Conservation (phyloP, 1,140 invertebrate genomes). For the Harpegnathos saltator region DNA sequence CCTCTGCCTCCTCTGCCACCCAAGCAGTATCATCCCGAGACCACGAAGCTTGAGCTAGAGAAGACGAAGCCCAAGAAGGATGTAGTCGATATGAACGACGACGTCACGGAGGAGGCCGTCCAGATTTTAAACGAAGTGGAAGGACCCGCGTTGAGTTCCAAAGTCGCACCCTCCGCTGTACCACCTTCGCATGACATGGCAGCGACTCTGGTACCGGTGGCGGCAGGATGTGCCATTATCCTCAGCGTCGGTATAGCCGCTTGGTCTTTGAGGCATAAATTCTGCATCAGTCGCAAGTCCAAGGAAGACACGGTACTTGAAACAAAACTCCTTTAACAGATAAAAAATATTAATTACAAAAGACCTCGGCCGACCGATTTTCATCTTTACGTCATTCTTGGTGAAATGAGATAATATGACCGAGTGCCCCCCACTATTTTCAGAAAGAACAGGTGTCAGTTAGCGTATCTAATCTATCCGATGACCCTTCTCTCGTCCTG, state of each 20-base stretch:
- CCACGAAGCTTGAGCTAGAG: conserved; percentile 77
- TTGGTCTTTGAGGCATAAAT: conserved; percentile 87
- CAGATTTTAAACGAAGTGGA: conserved; percentile 75
- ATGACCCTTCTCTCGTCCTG: conserved; percentile 88
- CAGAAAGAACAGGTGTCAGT: conserved; percentile 86
- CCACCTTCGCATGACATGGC: conserved; percentile 83
- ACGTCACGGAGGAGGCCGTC: conserved; percentile 25
- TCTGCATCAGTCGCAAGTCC: conserved; percentile 86
- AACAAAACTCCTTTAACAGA: conserved; percentile 14
- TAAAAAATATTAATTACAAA: background rate
- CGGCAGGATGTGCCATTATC: conserved; percentile 87
- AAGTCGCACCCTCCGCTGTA: conserved; percentile 75
- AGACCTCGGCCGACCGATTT: background rate
- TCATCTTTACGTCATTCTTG: too few species aligned
- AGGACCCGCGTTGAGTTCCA: conserved; percentile 78
- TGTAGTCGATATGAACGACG: background rate
- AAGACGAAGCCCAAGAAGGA: conserved; percentile 49
- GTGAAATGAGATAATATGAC: background rate
- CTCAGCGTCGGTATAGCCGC: conserved; percentile 86
- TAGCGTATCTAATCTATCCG: conserved; percentile 84
- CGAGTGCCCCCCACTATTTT: background rate
- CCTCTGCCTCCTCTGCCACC: conserved; percentile 62
- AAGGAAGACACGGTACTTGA: conserved; percentile 65
- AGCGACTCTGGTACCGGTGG: conserved; percentile 87
- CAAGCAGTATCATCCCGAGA: conserved; percentile 69